These are phyloP conservation scores for Sebastes fasciatus DNA, from an alignment of 2,113 vertebrate genomes.

Conservation along the genomic window DNA sequence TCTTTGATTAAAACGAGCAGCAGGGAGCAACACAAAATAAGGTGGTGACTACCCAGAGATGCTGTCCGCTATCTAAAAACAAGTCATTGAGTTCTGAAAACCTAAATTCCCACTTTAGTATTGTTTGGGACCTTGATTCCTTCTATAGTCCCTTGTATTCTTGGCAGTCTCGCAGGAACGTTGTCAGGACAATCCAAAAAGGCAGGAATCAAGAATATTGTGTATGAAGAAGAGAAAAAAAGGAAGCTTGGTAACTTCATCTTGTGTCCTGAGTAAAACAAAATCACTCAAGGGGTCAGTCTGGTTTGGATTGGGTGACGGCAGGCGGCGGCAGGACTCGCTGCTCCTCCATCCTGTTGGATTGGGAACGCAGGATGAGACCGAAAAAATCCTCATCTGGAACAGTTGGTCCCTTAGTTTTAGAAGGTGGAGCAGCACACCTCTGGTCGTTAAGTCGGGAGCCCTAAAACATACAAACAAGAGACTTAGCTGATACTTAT, in stretches of 20 bases:
- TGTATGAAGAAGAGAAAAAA: background rate
- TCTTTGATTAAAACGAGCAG: conserved; percentile 23
- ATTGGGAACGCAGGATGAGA: conserved; percentile 94
- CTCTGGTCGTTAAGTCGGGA: conserved; percentile 95
- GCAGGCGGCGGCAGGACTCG: conserved; percentile 87
- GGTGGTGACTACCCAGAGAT: background rate
- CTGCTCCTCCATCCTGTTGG: conserved; percentile 96
- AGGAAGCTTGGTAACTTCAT: conserved; percentile 36
- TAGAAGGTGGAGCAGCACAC: conserved; percentile 88
- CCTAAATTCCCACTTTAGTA: background rate
- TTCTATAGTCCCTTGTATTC: background rate
- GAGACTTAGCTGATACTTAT: background rate
- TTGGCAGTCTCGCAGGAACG: background rate
- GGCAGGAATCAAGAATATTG: conserved; percentile 3
- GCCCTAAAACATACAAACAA: conserved; percentile 80
- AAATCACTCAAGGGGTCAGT: conserved; percentile 68
- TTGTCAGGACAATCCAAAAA: conserved; percentile 22
- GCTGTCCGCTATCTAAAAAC: conserved; percentile 23
- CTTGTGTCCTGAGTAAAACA: conserved; percentile 20
- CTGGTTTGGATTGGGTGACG: conserved; percentile 77
- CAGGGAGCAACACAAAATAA: background rate
- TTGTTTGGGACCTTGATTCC: background rate
- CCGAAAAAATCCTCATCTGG: conserved; percentile 97
- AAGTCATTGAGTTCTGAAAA: background rate
- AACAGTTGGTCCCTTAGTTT: conserved; percentile 89